A percentile compares a stretch with the other conserved stretches of the same genome.
Conservation (phyloP, 2,113 vertebrate species). For the Oreochromis niloticus region DNA sequence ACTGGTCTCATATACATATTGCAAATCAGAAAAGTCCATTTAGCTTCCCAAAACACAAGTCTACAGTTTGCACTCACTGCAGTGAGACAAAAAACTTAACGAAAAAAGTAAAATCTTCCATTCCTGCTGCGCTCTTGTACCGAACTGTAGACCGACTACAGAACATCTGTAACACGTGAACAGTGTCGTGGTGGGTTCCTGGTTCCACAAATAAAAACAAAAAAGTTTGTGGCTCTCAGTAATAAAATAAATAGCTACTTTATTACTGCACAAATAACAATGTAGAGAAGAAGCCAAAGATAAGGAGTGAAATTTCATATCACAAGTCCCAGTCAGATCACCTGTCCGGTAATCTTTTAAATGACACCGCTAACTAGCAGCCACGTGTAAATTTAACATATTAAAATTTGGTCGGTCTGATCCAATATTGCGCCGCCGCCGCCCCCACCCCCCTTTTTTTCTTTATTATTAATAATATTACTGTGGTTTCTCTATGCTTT, state of each 20-base stretch:
- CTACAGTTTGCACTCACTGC: neutral
- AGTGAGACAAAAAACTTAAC: neutral
- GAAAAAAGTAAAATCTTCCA: neutral
- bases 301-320: neutral
- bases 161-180: neutral
- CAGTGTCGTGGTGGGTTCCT: neutral
- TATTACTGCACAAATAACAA: neutral
- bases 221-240: neutral
- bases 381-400: neutral
- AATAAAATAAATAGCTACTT: neutral
- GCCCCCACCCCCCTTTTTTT: neutral
- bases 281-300: neutral
- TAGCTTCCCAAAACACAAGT: neutral
- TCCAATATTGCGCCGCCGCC: neutral
- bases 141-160: neutral
- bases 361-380: neutral
- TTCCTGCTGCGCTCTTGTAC: neutral
- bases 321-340: neutral
- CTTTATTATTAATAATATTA: neutral
- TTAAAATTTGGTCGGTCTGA: neutral
- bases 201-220: neutral
- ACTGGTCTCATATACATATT: neutral
- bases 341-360: neutral
- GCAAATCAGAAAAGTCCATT: neutral
- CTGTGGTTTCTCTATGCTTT: neutral